A percentile compares a stretch with the other conserved stretches of the same genome.
Conservation (phyloP, 30 jellyfish, hydroid and myxozoan species). For the Mastigias papua region DNA sequence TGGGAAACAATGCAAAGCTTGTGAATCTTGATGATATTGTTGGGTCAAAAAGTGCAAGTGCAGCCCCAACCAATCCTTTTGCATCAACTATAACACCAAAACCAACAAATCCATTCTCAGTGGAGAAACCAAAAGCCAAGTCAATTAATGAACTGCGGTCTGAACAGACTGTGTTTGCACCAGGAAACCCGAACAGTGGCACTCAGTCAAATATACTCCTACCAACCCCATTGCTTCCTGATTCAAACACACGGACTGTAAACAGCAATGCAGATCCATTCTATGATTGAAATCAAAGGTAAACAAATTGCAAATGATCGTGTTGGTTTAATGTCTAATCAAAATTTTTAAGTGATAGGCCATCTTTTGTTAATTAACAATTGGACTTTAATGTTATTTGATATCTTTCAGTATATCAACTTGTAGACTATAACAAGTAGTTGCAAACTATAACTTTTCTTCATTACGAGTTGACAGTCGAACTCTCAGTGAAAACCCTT, state of each 20-base stretch:
- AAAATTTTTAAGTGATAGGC: background rate
- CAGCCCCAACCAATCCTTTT: constrained; percentile 73
- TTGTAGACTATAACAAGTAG: too few relatives aligned
- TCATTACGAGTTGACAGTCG: too few relatives aligned
- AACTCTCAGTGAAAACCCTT: too few relatives aligned
- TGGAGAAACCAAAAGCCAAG: constrained; percentile 98
- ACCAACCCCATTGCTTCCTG: constrained; percentile 90
- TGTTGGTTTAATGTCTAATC: background rate
- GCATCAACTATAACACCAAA: constrained; percentile 74
- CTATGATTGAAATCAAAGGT: constrained; percentile 37
- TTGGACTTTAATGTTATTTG: background rate
- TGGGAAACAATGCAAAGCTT: constrained; percentile 84
- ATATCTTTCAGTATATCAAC: too few relatives aligned
- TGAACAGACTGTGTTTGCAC: constrained; percentile 67
- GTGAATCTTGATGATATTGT: constrained; percentile 91
- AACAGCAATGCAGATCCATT: constrained; percentile 76
- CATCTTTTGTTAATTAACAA: background rate
- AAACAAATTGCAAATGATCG: background rate
- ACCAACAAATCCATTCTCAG: constrained; percentile 91
- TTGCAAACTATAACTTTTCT: too few relatives aligned
- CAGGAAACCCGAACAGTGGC: constrained; percentile 50
- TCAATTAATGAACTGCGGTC: constrained; percentile 94
- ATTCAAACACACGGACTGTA: constrained; percentile 34
- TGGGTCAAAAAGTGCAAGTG: constrained; percentile 51
- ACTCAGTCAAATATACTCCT: constrained; percentile 72